phyloP scores from a whole-genome alignment of 2,797 vertebrate species.

The Gymnopithys bicolor region DNA sequence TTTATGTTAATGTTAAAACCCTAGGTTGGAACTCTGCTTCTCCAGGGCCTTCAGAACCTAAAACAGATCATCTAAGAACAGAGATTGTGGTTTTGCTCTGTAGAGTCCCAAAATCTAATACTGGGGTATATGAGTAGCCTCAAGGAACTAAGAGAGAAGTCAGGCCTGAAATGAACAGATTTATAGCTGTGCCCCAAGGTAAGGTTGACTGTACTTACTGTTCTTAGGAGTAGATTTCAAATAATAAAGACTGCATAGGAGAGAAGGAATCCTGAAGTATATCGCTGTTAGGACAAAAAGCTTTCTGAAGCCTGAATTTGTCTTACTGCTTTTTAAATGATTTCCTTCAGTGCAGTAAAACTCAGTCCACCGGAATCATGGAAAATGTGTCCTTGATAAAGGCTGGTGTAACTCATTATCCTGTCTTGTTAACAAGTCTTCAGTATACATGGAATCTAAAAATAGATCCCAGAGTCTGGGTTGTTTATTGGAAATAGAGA shows the following conservation, averaged over 20 bases:
- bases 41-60: neutral
- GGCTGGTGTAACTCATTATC: neutral
- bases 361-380: neutral
- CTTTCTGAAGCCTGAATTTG: neutral
- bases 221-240: neutral
- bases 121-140: neutral
- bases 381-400: neutral
- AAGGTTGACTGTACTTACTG: neutral
- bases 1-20: neutral
- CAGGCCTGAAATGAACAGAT: neutral
- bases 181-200: neutral
- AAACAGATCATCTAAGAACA: neutral
- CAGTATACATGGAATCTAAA: neutral
- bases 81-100: neutral
- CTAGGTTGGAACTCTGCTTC: neutral
- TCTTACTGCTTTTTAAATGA: neutral
- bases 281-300: neutral
- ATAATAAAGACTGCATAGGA: neutral
- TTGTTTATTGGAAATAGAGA: neutral
- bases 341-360: neutral
- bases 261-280: neutral
- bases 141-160: neutral
- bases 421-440: neutral
- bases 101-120: neutral
- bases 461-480: neutral